These are phyloP conservation scores for Gisinianus flammeolus DNA, from an alignment of 2,888 invertebrate species.

Conservation along the genomic window DNA sequence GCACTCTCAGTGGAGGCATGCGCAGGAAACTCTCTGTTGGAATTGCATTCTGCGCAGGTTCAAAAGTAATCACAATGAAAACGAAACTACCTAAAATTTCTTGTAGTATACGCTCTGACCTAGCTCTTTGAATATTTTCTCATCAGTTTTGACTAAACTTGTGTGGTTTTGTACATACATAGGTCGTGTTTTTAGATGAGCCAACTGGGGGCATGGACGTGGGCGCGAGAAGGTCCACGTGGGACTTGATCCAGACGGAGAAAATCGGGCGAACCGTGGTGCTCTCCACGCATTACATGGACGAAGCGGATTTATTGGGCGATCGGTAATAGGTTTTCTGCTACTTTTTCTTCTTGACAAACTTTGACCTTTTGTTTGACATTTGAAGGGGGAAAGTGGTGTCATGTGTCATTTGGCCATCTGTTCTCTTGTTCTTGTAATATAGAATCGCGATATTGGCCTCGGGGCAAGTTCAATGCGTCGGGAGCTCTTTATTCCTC, in stretches of 20 bases:
- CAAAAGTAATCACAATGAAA: conserved; percentile 46
- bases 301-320: conserved; percentile 88
- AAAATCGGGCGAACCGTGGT: conserved; percentile 79
- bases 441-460: conserved; percentile 84
- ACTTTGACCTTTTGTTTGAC: too few relatives aligned
- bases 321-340: too few relatives aligned
- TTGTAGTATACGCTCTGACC: too few relatives aligned
- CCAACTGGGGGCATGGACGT: conserved; percentile 63
- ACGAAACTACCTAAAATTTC: too few relatives aligned
- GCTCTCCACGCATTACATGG: conserved; percentile 93
- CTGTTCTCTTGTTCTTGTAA: too few relatives aligned
- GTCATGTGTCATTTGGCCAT: too few relatives aligned
- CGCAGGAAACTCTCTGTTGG: conserved; percentile 82
- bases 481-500: conserved; percentile 81
- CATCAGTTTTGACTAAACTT: conserved; percentile 52
- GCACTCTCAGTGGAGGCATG: conserved; percentile 88
- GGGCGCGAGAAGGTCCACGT: conserved; percentile 64
- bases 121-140: too few relatives aligned
- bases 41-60: conserved; percentile 79
- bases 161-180: conserved; percentile 56
- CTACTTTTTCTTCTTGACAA: too few relatives aligned
- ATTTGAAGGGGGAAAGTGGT: too few relatives aligned
- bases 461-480: conserved; percentile 74
- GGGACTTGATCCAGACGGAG: conserved; percentile 61
- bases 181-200: conserved; percentile 66